Conservation (phyloP, 2,888 invertebrate genomes). For the Mellilla xanthometata region DNA sequence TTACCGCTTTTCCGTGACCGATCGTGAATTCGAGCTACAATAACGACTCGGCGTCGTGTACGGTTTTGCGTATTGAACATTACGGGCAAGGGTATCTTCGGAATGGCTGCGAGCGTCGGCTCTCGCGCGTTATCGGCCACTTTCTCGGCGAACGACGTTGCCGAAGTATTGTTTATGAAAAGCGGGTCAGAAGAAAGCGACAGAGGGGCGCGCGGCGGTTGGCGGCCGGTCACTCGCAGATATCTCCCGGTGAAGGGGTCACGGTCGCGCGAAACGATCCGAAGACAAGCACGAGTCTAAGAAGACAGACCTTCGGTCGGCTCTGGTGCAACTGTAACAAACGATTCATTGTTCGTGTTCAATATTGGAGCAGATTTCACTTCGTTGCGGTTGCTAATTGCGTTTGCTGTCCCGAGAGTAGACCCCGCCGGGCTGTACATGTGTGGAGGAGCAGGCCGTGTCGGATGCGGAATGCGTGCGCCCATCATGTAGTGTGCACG, state of each 20-base stretch:
- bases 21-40: slow-evolving; percentile 40
- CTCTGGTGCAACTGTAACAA: slow-evolving; percentile 57
- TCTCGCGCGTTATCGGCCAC: slow-evolving; percentile 66
- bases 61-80: slow-evolving; percentile 34
- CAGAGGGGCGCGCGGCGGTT: slow-evolving; percentile 62
- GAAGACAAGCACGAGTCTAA: slow-evolving; percentile 43
- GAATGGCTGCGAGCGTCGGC: slow-evolving; percentile 49
- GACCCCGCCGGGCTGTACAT: no score
- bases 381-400: slow-evolving; percentile 58
- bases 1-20: slow-evolving; percentile 45
- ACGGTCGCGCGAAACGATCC: slow-evolving; percentile 65
- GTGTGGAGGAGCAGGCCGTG: slow-evolving; percentile 41
- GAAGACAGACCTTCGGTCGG: slow-evolving; percentile 35
- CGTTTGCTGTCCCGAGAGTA: no score
- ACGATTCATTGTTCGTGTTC: slow-evolving; percentile 52
- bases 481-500: slow-evolving; percentile 51
- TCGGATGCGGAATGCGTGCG: slow-evolving; percentile 73
- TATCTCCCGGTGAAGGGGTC: slow-evolving; percentile 76
- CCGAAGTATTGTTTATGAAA: slow-evolving; percentile 80
- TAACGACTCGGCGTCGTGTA: slow-evolving; percentile 33
- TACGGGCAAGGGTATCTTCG: slow-evolving; percentile 38
- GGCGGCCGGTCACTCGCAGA: slow-evolving; percentile 63
- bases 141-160: slow-evolving; percentile 68
- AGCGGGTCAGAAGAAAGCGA: slow-evolving; percentile 81
- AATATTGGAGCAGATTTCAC: slow-evolving; percentile 67